Conservation (phyloP, 2,113 vertebrate genomes). For the Okapia johnstoni region DNA sequence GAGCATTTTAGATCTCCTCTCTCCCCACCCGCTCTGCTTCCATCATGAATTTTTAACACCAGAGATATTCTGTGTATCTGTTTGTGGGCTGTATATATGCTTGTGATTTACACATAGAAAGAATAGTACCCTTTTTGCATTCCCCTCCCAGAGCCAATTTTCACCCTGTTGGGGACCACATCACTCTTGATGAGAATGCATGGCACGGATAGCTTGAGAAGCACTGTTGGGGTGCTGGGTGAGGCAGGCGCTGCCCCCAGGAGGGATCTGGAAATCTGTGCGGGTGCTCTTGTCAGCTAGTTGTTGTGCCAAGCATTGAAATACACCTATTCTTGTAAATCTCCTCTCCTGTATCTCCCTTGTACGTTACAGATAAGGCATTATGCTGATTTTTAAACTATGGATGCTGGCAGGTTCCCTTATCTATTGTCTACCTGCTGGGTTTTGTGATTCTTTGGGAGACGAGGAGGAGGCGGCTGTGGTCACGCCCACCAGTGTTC, state of each 20-base stretch:
- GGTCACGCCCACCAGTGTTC: not conserved
- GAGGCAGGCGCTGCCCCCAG: not conserved
- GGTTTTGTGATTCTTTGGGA: not conserved
- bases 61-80: not conserved
- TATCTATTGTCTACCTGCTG: not conserved
- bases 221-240: not conserved
- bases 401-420: not conserved
- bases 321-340: not conserved
- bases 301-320: rapidly evolving
- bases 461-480: not conserved
- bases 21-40: not conserved
- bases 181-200: not conserved
- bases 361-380: not conserved
- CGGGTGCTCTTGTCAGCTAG: not conserved
- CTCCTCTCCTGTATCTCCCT: not conserved
- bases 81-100: not conserved
- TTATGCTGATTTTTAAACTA: not conserved
- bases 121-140: not conserved
- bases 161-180: not conserved
- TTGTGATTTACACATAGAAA: not conserved
- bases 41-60: not conserved
- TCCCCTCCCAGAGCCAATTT: not conserved
- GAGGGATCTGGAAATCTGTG: not conserved
- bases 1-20: not conserved
- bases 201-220: not conserved